phyloP scores from a whole-genome alignment of 2,888 invertebrate species.

The Venustoraphidia nigricollis region DNA sequence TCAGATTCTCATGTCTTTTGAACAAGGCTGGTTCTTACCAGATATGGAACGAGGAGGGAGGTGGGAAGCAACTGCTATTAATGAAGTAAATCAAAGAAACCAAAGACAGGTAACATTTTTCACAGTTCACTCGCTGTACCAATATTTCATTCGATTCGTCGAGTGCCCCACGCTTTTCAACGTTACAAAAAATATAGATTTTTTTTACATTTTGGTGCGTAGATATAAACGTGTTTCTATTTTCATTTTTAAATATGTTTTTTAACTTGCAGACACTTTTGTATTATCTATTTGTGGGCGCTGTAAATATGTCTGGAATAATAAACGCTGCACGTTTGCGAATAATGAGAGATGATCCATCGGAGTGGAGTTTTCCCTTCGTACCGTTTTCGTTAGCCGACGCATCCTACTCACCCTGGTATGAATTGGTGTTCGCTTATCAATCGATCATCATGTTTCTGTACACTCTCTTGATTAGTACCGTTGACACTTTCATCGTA shows the following conservation, averaged over 20 bases:
- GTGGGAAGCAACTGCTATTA: not conserved
- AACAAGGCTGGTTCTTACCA: not conserved
- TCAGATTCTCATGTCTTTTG: not conserved
- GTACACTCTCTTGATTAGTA: not conserved
- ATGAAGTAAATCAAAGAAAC: not conserved
- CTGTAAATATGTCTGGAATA: not conserved
- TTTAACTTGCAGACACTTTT: not conserved
- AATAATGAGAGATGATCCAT: not conserved
- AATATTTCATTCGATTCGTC: too few relatives aligned
- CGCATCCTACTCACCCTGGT: not conserved
- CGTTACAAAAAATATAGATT: too few relatives aligned
- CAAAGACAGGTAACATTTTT: not conserved
- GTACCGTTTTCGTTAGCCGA: not conserved
- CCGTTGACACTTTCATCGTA: not conserved
- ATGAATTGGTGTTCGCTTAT: not conserved
- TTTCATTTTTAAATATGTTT: not conserved
- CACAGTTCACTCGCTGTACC: too few relatives aligned
- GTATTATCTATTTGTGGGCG: not conserved
- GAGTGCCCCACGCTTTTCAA: too few relatives aligned
- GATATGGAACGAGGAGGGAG: not conserved
- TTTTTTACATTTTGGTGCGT: too few relatives aligned
- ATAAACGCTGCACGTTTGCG: not conserved
- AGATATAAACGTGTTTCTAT: too few relatives aligned
- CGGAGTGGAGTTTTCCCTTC: not conserved
- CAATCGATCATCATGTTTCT: not conserved